Percentiles rank a stretch among this genome's conserved stretches.
Conservation (phyloP, 2,797 vertebrate genomes). For the Rhodeus uyekii region DNA sequence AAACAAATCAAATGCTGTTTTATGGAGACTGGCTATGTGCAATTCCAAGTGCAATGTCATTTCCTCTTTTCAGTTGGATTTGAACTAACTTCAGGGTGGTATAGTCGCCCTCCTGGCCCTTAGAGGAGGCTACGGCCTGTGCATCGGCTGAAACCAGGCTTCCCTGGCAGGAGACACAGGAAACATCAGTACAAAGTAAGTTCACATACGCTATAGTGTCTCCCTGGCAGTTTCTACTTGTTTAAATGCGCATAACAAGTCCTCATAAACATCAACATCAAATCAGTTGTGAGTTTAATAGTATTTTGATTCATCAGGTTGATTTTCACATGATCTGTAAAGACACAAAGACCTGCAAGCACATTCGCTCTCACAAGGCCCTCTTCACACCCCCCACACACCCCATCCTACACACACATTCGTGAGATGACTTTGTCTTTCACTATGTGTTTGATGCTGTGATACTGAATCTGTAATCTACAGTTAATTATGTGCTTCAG, state of each 20-base stretch:
- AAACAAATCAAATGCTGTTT: conserved; percentile 33
- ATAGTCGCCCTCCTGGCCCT: conserved; percentile 50
- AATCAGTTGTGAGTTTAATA: neutral
- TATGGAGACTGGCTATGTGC: conserved; percentile 9
- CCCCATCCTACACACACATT: too few relatives aligned
- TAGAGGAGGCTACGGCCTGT: conserved; percentile 52
- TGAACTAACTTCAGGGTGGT: conserved; percentile 20
- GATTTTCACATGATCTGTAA: neutral
- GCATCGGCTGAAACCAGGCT: conserved; percentile 12
- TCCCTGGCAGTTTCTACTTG: neutral
- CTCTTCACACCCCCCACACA: conserved; percentile 52
- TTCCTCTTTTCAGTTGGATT: conserved; percentile 29
- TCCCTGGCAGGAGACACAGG: conserved; percentile 23
- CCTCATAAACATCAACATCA: neutral
- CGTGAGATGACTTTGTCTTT: conserved; percentile 39
- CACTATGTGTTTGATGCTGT: conserved; percentile 77
- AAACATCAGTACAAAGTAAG: conserved; percentile 12
- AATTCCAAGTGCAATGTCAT: conserved; percentile 16
- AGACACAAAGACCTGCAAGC: conserved; percentile 16
- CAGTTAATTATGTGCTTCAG: conserved; percentile 85
- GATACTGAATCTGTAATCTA: conserved; percentile 82
- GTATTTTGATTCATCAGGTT: neutral
- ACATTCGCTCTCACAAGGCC: conserved; percentile 13
- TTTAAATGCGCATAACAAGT: neutral
- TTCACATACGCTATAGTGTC: neutral